Base-by-base conservation (phyloP, 92 coral and sea anemone genomes). In the Metridium senile region DNA sequence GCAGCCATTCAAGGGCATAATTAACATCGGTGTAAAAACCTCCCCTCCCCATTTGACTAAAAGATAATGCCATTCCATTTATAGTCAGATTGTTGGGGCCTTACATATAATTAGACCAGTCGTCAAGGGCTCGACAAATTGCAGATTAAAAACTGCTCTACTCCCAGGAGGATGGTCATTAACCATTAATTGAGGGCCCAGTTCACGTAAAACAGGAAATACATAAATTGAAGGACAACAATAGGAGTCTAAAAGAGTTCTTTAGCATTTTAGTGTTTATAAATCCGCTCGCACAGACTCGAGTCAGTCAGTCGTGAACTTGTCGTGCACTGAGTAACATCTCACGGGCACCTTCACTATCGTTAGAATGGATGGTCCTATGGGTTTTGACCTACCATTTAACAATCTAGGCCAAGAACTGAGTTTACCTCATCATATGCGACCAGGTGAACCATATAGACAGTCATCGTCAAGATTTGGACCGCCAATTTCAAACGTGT, bases 151-250 rank as follows among this genome's bases (percentile, higher is more conserved):
- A 89, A 85, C 85, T 82, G 79, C 85, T 80, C 87, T 87, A 82
- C 89, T 84, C 93, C 93, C 93, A 85, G 76, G 93, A 84, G 97
- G 93, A 89, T 64, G 77, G 97, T 89, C 97, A 85, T 92, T 89
- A 92, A 92, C 84, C 84, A 88, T 85, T 92, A 92, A 92, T 92
- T 92, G 97, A 82, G 91, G 90, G 79, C 52, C 85, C 89, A 81
- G 90, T 85, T 93, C 92, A 92, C 97, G 97, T 85, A 91, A 89
- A 78, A 89, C 97, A 92, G 97, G 97, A 92, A 92, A 87, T 86
- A 91, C 93, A 92, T 92, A 86, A 92, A 92, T 92, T 92, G 91
- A 82, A 54, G 74, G 84, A 80, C 79, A 85, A 92, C 97, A 92
- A 92, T 92, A 86, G 97, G 72, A 70, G 87, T 74, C 96, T 81